phyloP scores from a whole-genome alignment of 2,888 invertebrate genomes.

The Pilophorus perplexus region DNA sequence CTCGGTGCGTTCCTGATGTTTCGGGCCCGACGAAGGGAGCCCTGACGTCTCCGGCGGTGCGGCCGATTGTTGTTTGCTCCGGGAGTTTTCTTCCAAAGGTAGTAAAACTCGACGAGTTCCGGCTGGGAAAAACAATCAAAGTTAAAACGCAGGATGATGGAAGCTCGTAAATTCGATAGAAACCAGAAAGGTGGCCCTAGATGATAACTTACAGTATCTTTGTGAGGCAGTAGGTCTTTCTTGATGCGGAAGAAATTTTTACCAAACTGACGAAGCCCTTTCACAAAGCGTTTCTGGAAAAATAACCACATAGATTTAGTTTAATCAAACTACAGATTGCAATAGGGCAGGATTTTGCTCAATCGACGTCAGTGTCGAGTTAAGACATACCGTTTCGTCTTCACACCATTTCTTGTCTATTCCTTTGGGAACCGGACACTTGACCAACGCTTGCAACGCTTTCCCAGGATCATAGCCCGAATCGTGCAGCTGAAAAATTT shows the following conservation, averaged over 20 bases:
- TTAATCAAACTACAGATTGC: conserved; percentile 42
- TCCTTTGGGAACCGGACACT: conserved; percentile 94
- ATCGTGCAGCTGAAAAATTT: conserved; percentile 81
- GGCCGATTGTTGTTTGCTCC: conserved; percentile 96
- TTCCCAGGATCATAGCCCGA: conserved; percentile 95
- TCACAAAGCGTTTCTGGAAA: conserved; percentile 86
- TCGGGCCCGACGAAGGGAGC: conserved; percentile 80
- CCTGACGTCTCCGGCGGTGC: conserved; percentile 82
- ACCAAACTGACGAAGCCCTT: conserved; percentile 96
- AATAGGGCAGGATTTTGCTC: neutral
- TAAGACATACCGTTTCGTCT: conserved; percentile 72
- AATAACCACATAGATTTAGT: too few relatives aligned
- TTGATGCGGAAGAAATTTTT: conserved; percentile 98
- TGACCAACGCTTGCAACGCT: conserved; percentile 92
- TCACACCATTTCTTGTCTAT: conserved; percentile 98
- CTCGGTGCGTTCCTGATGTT: conserved; percentile 79
- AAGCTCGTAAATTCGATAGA: too few relatives aligned
- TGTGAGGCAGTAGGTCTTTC: conserved; percentile 93
- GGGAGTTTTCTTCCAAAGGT: conserved; percentile 99
- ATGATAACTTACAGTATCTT: conserved; percentile 84
- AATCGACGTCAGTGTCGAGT: neutral
- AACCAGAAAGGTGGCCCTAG: too few relatives aligned
- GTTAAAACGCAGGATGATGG: neutral
- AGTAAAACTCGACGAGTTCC: conserved; percentile 97
- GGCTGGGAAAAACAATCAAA: conserved; percentile 58